Percentiles rank a stretch among this genome's conserved stretches.
These are phyloP conservation scores for Oryzias celebensis DNA, from an alignment of 2,113 vertebrate species.

Conservation along the genomic window DNA sequence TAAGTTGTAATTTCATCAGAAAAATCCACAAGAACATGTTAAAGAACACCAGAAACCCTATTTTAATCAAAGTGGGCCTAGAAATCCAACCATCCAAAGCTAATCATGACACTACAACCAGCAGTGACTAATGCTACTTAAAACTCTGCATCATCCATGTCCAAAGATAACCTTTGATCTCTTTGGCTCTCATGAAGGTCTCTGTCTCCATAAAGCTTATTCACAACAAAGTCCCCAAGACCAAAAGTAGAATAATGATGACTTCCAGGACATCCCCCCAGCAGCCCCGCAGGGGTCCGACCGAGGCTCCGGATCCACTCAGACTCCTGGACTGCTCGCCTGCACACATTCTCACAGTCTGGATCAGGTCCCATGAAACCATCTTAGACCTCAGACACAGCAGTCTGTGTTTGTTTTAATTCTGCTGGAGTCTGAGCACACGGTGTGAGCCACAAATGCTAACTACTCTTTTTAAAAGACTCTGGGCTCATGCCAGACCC, in stretches of 20 bases:
- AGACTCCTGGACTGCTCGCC: slow-evolving; percentile 16
- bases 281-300: slow-evolving; percentile 2
- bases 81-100: too few species aligned
- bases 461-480: slow-evolving; percentile 54
- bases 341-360: slow-evolving; percentile 10
- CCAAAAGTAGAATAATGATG: not conserved
- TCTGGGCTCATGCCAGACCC: slow-evolving; percentile 34
- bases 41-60: too few species aligned
- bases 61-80: too few species aligned
- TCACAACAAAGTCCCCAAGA: too few species aligned
- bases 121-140: too few species aligned
- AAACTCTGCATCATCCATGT: too few species aligned
- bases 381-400: slow-evolving; percentile 35
- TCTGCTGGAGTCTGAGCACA: slow-evolving; percentile 24
- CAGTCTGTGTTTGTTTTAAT: slow-evolving; percentile 24
- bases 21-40: too few species aligned
- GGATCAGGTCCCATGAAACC: slow-evolving; percentile 35
- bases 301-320: slow-evolving; percentile 21
- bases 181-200: too few species aligned
- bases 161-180: too few species aligned
- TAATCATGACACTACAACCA: too few species aligned
- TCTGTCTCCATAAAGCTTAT: too few species aligned
- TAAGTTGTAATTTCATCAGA: too few species aligned
- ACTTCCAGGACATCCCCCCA: slow-evolving; percentile 10
- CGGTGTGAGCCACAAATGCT: slow-evolving; percentile 30